Evolutionary conservation across 1,140 invertebrate genomes (phyloP).

Genomic region (Brachionus angularis): DNA sequence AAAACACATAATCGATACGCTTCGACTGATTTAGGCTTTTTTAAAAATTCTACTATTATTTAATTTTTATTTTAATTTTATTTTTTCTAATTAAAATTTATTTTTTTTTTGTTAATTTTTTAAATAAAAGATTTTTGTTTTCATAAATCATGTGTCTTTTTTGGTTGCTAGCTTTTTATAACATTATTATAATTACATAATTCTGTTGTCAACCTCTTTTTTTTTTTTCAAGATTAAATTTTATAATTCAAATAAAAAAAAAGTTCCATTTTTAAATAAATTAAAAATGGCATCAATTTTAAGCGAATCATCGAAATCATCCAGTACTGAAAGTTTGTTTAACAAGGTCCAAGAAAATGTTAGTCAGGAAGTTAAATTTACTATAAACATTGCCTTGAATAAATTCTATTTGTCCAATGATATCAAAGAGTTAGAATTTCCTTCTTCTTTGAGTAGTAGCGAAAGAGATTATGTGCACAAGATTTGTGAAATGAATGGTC

Average conservation of each 20-base stretch:
- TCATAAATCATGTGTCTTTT: too few relatives aligned
- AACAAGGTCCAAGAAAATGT: background rate
- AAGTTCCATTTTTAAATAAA: too few relatives aligned
- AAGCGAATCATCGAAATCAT: background rate
- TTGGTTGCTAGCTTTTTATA: too few relatives aligned
- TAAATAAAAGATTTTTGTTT: too few relatives aligned
- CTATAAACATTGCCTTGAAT: slow-evolving; percentile 14
- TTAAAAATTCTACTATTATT: slow-evolving; percentile 4
- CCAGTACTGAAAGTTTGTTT: background rate
- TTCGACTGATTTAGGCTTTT: slow-evolving; percentile 22
- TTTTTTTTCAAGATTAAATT: too few relatives aligned
- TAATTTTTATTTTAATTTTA: too few relatives aligned
- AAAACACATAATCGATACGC: background rate
- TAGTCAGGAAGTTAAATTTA: slow-evolving; percentile 25
- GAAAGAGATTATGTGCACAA: slow-evolving; percentile 75
- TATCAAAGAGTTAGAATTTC: slow-evolving; percentile 63
- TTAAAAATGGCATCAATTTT: too few relatives aligned
- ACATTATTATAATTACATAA: too few relatives aligned
- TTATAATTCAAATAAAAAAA: background rate
- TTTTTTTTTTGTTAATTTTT: slow-evolving; percentile 4
- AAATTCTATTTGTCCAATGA: background rate
- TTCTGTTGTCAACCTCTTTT: too few relatives aligned
- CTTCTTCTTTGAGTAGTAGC: slow-evolving; percentile 68
- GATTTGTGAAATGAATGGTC: slow-evolving; percentile 63
- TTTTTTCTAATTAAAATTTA: background rate